Evolutionary conservation across 2,113 vertebrate genomes (phyloP).

Genomic region (Accipiter cooperii): DNA sequence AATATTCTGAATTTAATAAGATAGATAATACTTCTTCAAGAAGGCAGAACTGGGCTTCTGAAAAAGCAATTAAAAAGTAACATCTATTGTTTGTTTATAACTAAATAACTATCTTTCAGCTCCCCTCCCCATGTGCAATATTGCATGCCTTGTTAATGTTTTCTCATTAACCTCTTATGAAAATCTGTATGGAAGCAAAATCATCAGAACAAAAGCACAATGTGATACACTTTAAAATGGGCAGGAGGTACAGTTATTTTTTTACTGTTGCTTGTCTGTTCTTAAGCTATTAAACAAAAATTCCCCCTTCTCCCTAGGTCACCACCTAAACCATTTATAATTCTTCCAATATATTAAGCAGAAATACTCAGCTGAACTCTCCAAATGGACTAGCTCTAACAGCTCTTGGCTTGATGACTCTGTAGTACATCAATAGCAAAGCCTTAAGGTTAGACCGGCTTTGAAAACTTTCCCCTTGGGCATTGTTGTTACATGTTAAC

Average conservation of each 20-base stretch:
- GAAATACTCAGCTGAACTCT: not conserved
- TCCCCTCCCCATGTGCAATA: slow-evolving; percentile 15
- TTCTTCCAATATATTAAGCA: not conserved
- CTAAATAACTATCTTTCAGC: not conserved
- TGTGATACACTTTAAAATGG: not conserved
- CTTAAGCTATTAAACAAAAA: slow-evolving; percentile 15
- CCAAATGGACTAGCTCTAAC: not conserved
- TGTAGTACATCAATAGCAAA: slow-evolving; percentile 16
- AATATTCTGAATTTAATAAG: not conserved
- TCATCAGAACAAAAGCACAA: slow-evolving; percentile 6
- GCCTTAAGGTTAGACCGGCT: slow-evolving; percentile 20
- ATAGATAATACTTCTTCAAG: not conserved
- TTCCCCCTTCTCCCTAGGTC: not conserved
- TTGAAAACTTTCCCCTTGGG: slow-evolving; percentile 25
- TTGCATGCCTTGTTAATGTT: not conserved
- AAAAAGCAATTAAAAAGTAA: slow-evolving; percentile 38
- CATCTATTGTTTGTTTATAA: slow-evolving; percentile 28
- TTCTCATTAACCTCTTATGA: slow-evolving; percentile 6
- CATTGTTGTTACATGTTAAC: slow-evolving; percentile 43
- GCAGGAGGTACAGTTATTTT: not conserved
- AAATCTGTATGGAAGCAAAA: slow-evolving; percentile 10
- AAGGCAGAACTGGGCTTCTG: not conserved
- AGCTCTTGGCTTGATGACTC: not conserved
- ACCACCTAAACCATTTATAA: slow-evolving; percentile 21
- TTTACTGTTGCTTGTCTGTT: not conserved